A percentile compares a stretch with the other conserved stretches of the same genome.
phyloP scores from a whole-genome alignment of 2,113 vertebrate species.

The Colinus virginianus region DNA sequence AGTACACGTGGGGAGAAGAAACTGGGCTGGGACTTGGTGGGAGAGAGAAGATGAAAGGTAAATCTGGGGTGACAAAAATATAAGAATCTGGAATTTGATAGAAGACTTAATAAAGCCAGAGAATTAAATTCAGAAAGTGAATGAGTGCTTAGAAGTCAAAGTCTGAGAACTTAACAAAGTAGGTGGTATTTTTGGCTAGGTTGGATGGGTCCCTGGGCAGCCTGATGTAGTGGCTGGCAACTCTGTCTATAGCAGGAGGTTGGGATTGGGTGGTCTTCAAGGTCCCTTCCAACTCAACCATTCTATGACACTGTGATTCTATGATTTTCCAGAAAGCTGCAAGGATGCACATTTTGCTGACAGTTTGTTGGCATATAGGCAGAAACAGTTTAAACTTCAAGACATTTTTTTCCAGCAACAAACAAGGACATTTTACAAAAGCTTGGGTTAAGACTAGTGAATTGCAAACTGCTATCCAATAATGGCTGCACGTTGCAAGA shows the following conservation, averaged over 20 bases:
- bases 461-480: neutral
- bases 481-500: neutral
- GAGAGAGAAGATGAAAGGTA: neutral
- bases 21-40: neutral
- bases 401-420: neutral
- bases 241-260: neutral
- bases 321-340: neutral
- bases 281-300: neutral
- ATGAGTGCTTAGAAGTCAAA: neutral
- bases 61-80: neutral
- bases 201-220: neutral
- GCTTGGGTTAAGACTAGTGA: neutral
- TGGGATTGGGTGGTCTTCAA: neutral
- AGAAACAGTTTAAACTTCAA: neutral
- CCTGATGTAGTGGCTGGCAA: neutral
- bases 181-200: neutral
- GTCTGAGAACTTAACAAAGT: neutral
- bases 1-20: neutral
- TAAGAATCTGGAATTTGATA: neutral
- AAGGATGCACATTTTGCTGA: neutral
- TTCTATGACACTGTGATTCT: neutral
- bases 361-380: neutral
- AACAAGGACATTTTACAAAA: neutral
- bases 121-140: neutral
- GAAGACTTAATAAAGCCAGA: neutral